phyloP scores from a whole-genome alignment of 92 coral and sea anemone genomes.

The Actinernus sp. region DNA sequence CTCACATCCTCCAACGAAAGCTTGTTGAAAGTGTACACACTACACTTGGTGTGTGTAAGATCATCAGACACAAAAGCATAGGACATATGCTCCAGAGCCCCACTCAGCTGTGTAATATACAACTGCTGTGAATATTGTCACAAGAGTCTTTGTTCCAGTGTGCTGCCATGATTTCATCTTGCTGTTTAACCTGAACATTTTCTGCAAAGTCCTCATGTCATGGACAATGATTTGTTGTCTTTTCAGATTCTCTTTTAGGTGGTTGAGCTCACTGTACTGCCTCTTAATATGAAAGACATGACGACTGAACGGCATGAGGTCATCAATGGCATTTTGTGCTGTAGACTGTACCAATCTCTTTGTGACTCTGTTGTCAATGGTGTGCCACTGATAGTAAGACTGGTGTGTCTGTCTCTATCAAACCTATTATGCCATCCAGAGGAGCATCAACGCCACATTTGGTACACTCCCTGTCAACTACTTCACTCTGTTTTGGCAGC shows the following conservation, averaged over 20 bases:
- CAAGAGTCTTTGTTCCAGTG: no score
- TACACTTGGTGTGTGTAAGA: conserved; percentile 27
- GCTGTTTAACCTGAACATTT: conserved; percentile 52
- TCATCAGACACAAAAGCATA: conserved; percentile 56
- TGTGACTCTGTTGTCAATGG: no score
- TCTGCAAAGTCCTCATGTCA: conserved; percentile 45
- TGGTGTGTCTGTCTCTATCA: conserved; percentile 30
- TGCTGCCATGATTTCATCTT: no score
- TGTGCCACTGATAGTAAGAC: conserved; percentile 33
- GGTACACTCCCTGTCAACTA: conserved; percentile 45
- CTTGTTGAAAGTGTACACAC: no score
- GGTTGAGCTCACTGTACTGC: conserved; percentile 43
- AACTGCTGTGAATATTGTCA: conserved; percentile 61
- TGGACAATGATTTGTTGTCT: conserved; percentile 44
- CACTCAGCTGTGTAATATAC: conserved; percentile 41
- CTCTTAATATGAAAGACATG: conserved; percentile 42
- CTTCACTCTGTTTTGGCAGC: conserved; percentile 48
- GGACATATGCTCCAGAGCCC: conserved; percentile 29
- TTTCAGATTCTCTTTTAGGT: no score
- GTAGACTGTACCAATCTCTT: no score
- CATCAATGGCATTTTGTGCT: conserved; percentile 36
- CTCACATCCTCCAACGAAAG: no score
- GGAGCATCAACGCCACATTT: no score
- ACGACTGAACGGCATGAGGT: conserved; percentile 53
- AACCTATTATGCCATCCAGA: no score